Percentiles rank a stretch among this genome's conserved stretches.
These are phyloP conservation scores for Odocoileus hemionus DNA, from an alignment of 2,113 vertebrate genomes.

Conservation along the genomic window DNA sequence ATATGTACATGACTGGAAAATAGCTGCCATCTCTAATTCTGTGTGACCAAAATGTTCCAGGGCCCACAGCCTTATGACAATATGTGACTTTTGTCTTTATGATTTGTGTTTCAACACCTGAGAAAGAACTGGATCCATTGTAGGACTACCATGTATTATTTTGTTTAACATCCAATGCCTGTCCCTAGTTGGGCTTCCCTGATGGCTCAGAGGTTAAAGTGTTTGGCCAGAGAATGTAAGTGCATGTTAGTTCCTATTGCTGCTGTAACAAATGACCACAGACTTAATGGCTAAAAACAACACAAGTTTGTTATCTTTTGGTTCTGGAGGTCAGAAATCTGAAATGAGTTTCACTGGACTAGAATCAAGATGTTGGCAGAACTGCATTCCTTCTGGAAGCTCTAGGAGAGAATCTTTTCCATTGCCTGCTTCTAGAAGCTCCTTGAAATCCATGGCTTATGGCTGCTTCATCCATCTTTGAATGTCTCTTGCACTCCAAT, in stretches of 20 bases:
- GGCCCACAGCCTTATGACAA: background rate
- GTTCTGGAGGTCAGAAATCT: background rate
- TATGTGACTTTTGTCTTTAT: background rate
- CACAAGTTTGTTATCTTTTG: background rate
- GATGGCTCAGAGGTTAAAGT: too few relatives aligned
- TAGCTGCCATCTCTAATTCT: background rate
- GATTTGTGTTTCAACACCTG: background rate
- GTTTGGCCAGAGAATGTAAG: background rate
- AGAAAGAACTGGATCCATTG: background rate
- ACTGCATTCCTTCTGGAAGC: background rate
- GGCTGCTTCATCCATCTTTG: background rate
- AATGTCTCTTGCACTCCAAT: background rate
- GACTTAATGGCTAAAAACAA: background rate
- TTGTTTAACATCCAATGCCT: background rate
- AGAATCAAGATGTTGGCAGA: background rate
- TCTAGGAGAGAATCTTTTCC: background rate
- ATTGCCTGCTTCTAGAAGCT: background rate
- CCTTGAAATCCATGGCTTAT: background rate
- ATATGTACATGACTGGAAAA: background rate
- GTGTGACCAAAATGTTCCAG: background rate
- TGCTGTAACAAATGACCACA: background rate
- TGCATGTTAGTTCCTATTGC: background rate
- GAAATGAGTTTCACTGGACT: background rate
- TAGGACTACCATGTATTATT: background rate
- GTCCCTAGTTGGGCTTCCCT: background rate